Conservation (phyloP, 2,797 vertebrate species). For the Chelidonichthys spinosus region DNA sequence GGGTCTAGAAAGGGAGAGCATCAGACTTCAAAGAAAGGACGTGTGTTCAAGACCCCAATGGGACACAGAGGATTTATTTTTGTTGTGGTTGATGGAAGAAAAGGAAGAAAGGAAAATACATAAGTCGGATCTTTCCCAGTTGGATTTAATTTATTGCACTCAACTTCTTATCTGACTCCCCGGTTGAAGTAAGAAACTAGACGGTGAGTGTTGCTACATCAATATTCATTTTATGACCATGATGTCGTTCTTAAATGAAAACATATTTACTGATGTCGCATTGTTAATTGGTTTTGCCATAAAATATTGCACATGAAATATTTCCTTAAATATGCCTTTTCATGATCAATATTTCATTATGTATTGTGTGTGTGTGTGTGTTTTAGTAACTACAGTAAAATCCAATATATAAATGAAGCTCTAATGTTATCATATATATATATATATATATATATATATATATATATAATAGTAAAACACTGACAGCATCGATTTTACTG, state of each 20-base stretch:
- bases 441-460: too few relatives aligned
- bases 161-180: conserved; percentile 23
- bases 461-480: neutral
- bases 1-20: conserved; percentile 11
- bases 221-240: neutral
- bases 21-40: conserved; percentile 4
- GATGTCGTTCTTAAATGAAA: neutral
- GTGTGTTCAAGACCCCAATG: neutral
- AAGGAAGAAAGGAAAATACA: conserved; percentile 20
- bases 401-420: too few relatives aligned
- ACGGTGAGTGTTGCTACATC: conserved; percentile 50
- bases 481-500: neutral
- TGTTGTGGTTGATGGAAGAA: conserved; percentile 41
- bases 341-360: neutral
- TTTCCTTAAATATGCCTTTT: neutral
- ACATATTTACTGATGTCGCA: neutral
- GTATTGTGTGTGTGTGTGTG: too few relatives aligned
- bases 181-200: conserved; percentile 10
- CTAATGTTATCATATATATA: neutral
- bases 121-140: neutral
- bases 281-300: neutral
- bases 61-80: conserved; percentile 25
- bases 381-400: neutral
- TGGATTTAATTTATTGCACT: conserved; percentile 35
- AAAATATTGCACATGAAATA: neutral